Conservation (phyloP, 2,113 vertebrate genomes). For the Tragelaphus imberbis region DNA sequence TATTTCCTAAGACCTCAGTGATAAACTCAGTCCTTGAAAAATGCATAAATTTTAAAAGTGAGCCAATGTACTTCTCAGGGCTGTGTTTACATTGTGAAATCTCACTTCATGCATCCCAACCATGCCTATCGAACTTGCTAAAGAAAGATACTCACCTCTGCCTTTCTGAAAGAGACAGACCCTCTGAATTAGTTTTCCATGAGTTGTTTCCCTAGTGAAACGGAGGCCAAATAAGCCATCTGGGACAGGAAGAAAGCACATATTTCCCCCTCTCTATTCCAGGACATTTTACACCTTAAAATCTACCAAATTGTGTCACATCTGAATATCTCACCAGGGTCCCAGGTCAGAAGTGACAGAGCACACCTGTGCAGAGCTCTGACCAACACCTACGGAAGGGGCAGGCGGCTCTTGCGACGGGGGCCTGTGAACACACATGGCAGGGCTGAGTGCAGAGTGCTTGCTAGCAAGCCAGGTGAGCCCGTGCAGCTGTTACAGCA, state of each 20-base stretch:
- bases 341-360: not conserved
- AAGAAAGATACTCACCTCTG: constrained; percentile 33
- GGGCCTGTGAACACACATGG: not conserved
- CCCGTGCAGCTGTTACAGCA: constrained; percentile 1
- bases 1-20: not conserved
- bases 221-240: not conserved
- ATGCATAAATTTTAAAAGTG: constrained; percentile 34
- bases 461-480: constrained; percentile 7
- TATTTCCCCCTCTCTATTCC: not conserved
- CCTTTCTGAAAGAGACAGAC: constrained; percentile 1
- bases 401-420: not conserved
- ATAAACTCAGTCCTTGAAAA: constrained; percentile 16
- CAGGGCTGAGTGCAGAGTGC: not conserved
- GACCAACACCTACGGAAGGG: not conserved
- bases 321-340: not conserved
- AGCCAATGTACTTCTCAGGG: not conserved
- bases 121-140: constrained; percentile 24
- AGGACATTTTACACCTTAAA: not conserved
- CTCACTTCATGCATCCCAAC: not conserved
- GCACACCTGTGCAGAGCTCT: not conserved
- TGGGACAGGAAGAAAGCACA: not conserved
- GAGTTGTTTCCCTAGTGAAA: constrained; percentile 25
- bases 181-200: constrained; percentile 13
- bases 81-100: constrained; percentile 49
- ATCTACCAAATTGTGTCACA: not conserved